Conservation (phyloP, 2,888 invertebrate genomes). For the Tortricodes alternella region DNA sequence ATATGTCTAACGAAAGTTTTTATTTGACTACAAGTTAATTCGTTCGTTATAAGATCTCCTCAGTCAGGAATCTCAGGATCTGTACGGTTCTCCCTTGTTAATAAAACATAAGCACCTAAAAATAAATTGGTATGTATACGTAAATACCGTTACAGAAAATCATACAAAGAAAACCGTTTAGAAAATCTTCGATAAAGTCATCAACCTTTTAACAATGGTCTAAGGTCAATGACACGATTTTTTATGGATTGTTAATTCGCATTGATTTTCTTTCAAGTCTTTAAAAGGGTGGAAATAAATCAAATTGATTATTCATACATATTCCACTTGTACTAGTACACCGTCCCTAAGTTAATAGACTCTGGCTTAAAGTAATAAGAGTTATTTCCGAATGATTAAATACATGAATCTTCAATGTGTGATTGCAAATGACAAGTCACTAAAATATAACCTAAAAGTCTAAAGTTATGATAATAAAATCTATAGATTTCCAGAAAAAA, state of each 20-base stretch:
- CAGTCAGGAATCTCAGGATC: too few species aligned
- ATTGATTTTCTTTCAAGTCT: slow-evolving; percentile 7
- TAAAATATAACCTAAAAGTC: too few species aligned
- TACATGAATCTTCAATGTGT: too few species aligned
- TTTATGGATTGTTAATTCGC: slow-evolving; percentile 5
- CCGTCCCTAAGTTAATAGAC: too few species aligned
- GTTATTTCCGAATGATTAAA: neutral
- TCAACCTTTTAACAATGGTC: neutral
- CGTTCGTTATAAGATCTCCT: too few species aligned
- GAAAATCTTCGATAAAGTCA: neutral
- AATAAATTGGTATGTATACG: neutral
- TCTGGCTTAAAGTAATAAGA: neutral
- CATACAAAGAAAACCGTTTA: neutral
- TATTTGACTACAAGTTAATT: too few species aligned
- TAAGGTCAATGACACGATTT: neutral
- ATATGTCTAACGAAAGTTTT: too few species aligned
- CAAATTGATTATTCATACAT: neutral
- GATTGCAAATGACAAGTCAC: too few species aligned
- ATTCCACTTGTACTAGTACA: neutral
- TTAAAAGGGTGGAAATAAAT: neutral
- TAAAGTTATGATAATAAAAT: too few species aligned
- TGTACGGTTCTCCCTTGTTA: too few species aligned
- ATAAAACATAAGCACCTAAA: too few species aligned
- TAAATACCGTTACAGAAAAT: neutral
- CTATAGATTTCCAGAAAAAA: too few species aligned